phyloP scores from a whole-genome alignment of 1,140 invertebrate species.

The Nebria ingens region DNA sequence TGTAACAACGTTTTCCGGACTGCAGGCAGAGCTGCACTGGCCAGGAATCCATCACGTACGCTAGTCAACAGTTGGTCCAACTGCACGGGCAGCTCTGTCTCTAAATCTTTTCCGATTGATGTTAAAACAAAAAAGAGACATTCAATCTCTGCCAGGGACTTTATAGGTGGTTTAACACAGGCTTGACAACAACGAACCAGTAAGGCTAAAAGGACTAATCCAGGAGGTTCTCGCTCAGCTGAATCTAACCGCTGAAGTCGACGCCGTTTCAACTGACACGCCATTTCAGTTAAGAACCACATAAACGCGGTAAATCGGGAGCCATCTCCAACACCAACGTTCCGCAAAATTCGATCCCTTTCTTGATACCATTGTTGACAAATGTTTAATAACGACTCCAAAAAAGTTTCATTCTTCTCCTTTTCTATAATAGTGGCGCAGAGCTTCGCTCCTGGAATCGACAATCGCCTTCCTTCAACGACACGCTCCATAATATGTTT shows the following conservation, averaged over 20 bases:
- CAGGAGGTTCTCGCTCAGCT: conserved; percentile 56
- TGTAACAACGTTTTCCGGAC: conserved; percentile 74
- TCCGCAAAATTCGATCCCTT: conserved; percentile 49
- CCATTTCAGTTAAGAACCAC: conserved; percentile 81
- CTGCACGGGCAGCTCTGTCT: conserved; percentile 65
- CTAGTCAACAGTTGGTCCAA: conserved; percentile 63
- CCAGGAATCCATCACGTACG: conserved; percentile 76
- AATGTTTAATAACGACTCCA: conserved; percentile 77
- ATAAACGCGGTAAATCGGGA: conserved; percentile 72
- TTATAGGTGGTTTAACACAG: conserved; percentile 66
- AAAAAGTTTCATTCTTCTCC: conserved; percentile 75
- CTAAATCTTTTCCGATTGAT: conserved; percentile 74
- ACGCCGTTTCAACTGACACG: conserved; percentile 69
- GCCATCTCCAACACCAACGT: conserved; percentile 42
- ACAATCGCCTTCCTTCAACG: conserved; percentile 65
- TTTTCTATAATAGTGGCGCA: conserved; percentile 77
- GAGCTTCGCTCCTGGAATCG: conserved; percentile 66
- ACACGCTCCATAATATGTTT: conserved; percentile 67
- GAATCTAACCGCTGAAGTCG: conserved; percentile 56
- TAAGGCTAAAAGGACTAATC: conserved; percentile 62
- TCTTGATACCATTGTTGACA: conserved; percentile 86
- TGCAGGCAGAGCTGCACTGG: conserved; percentile 48
- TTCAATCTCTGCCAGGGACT: conserved; percentile 69
- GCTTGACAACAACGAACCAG: conserved; percentile 77
- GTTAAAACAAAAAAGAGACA: conserved; percentile 79